Evolutionary conservation across 2,113 vertebrate genomes (phyloP).

Genomic region (Apistogramma diplotaenia): DNA sequence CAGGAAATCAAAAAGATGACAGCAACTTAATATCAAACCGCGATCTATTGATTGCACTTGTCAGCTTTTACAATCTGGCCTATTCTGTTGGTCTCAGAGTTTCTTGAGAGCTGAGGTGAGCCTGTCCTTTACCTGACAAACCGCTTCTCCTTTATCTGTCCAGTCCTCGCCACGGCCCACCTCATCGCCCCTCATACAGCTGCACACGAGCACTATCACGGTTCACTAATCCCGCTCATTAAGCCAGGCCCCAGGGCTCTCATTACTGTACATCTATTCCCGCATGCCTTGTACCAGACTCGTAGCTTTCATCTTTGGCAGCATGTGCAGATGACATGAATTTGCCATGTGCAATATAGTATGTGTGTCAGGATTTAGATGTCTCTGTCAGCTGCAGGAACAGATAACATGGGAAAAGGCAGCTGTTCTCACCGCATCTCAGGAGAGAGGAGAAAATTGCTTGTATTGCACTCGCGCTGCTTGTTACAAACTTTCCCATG

Average conservation of each 20-base stretch:
- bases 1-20: slow-evolving; percentile 36
- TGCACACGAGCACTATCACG: slow-evolving; percentile 36
- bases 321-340: slow-evolving; percentile 56
- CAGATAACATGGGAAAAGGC: slow-evolving; percentile 5
- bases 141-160: slow-evolving; percentile 24
- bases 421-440: not conserved
- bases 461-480: not conserved
- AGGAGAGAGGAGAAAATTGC: not conserved
- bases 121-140: slow-evolving; percentile 55
- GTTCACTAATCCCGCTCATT: slow-evolving; percentile 70
- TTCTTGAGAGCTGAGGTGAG: slow-evolving; percentile 38
- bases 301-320: slow-evolving; percentile 56
- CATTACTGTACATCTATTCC: slow-evolving; percentile 61
- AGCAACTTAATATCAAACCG: slow-evolving; percentile 23
- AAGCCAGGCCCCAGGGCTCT: slow-evolving; percentile 50
- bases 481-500: not conserved
- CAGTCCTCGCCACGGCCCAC: not conserved
- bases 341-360: slow-evolving; percentile 41
- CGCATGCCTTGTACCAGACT: slow-evolving; percentile 45
- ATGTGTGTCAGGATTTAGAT: slow-evolving; percentile 43
- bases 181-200: slow-evolving; percentile 6
- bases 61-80: slow-evolving; percentile 50
- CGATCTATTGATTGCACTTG: slow-evolving; percentile 56
- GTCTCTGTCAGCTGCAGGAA: slow-evolving; percentile 30
- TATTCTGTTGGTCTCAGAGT: slow-evolving; percentile 19